Percentiles rank a stretch among this genome's conserved stretches.
These are phyloP conservation scores for Perithous albicinctus DNA, from an alignment of 2,888 invertebrate genomes.

Conservation along the genomic window DNA sequence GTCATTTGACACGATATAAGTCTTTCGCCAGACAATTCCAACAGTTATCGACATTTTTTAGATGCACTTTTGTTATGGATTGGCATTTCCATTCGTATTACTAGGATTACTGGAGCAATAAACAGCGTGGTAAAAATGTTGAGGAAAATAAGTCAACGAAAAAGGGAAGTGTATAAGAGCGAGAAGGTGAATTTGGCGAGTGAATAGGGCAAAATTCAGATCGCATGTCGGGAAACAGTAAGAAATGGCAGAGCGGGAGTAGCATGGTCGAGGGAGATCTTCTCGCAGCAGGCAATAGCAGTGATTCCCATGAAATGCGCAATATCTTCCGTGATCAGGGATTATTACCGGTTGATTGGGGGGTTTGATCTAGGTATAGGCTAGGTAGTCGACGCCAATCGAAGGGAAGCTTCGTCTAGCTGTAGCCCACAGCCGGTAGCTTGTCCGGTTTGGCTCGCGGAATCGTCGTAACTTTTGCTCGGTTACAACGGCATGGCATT, in stretches of 20 bases:
- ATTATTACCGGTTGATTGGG: constrained; percentile 81
- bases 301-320: constrained; percentile 83
- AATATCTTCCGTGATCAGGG: constrained; percentile 84
- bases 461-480: constrained; percentile 59
- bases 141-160: constrained; percentile 34
- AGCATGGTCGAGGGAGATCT: constrained; percentile 73
- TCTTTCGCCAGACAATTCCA: constrained; percentile 21
- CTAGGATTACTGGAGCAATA: constrained; percentile 4
- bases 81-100: neutral
- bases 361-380: constrained; percentile 69
- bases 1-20: constrained; percentile 51
- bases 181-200: constrained; percentile 42
- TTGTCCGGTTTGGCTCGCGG: no score
- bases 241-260: constrained; percentile 68
- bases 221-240: constrained; percentile 83
- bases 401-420: constrained; percentile 50
- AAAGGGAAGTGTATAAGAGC: constrained; percentile 23
- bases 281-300: constrained; percentile 78
- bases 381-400: constrained; percentile 68
- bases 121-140: constrained; percentile 40
- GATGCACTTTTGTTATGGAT: neutral
- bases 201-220: constrained; percentile 76
- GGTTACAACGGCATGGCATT: constrained; percentile 76
- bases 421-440: constrained; percentile 27
- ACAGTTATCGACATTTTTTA: constrained; percentile 21